Percentiles rank a stretch among this genome's conserved stretches.
phyloP scores from a whole-genome alignment of 2,888 invertebrate genomes.

The Danaus chrysippus region DNA sequence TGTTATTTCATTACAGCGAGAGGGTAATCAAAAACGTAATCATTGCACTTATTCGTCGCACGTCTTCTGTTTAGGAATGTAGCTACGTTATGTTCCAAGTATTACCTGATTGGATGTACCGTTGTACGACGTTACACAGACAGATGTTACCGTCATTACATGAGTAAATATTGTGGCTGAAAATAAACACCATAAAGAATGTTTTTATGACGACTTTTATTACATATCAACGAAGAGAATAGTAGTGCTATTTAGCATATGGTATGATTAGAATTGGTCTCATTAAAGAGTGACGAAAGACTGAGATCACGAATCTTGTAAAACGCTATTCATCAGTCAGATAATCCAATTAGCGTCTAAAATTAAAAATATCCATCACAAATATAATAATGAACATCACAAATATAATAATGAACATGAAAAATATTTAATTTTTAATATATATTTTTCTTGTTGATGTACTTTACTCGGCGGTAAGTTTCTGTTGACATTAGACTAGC shows the following conservation, averaged over 20 bases:
- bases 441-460: too few relatives aligned
- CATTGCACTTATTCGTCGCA: slow-evolving; percentile 38
- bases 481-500: slow-evolving; percentile 34
- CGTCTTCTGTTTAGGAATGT: slow-evolving; percentile 44
- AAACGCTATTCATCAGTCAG: too few relatives aligned
- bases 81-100: slow-evolving; percentile 55
- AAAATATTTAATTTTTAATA: too few relatives aligned
- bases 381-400: too few relatives aligned
- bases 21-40: slow-evolving; percentile 29
- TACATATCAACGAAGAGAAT: not conserved
- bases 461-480: too few relatives aligned
- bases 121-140: slow-evolving; percentile 40
- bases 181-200: not conserved
- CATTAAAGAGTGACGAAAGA: too few relatives aligned
- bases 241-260: too few relatives aligned
- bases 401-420: too few relatives aligned
- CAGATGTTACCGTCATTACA: slow-evolving; percentile 5
- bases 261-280: too few relatives aligned
- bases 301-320: too few relatives aligned
- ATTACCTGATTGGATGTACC: slow-evolving; percentile 60
- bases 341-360: too few relatives aligned
- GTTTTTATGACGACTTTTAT: not conserved
- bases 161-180: not conserved
- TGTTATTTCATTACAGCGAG: slow-evolving; percentile 26
- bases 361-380: too few relatives aligned